These are phyloP conservation scores for Aquatica leii DNA, from an alignment of 2,888 invertebrate species.

Conservation along the genomic window DNA sequence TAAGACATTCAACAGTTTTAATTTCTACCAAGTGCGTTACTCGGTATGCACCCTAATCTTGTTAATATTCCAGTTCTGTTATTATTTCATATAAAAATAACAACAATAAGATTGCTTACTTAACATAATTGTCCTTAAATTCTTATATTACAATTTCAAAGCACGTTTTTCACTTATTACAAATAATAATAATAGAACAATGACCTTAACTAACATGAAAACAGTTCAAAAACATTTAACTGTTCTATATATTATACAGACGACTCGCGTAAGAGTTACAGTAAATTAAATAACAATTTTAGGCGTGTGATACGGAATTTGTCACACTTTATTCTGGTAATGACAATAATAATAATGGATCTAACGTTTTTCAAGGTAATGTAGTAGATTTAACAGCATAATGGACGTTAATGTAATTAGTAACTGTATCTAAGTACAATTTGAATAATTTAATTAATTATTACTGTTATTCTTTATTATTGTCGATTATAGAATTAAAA, in stretches of 20 bases:
- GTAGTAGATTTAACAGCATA: too few relatives aligned
- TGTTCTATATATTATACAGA: constrained; percentile 30
- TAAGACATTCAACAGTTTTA: too few relatives aligned
- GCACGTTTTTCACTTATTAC: constrained; percentile 4
- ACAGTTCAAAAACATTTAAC: constrained; percentile 25
- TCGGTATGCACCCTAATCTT: too few relatives aligned
- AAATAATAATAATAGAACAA: constrained; percentile 15
- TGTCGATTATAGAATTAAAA: not conserved
- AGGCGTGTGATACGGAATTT: constrained; percentile 20
- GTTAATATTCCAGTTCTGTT: too few relatives aligned
- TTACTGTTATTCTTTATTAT: not conserved
- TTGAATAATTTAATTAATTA: too few relatives aligned
- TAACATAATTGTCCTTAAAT: too few relatives aligned
- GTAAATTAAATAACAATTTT: constrained; percentile 23
- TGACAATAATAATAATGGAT: not conserved
- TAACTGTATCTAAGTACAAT: too few relatives aligned
- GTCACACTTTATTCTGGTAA: constrained; percentile 24
- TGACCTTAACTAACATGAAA: constrained; percentile 16
- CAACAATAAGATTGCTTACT: too few relatives aligned
- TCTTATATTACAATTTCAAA: constrained; percentile 8
- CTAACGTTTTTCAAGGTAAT: too few relatives aligned
- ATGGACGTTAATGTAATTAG: too few relatives aligned
- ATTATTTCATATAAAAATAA: too few relatives aligned
- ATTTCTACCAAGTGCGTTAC: too few relatives aligned
- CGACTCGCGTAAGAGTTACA: constrained; percentile 30